Evolutionary conservation across 2,888 invertebrate species (phyloP).

Genomic region (Drosophila subquinaria): DNA sequence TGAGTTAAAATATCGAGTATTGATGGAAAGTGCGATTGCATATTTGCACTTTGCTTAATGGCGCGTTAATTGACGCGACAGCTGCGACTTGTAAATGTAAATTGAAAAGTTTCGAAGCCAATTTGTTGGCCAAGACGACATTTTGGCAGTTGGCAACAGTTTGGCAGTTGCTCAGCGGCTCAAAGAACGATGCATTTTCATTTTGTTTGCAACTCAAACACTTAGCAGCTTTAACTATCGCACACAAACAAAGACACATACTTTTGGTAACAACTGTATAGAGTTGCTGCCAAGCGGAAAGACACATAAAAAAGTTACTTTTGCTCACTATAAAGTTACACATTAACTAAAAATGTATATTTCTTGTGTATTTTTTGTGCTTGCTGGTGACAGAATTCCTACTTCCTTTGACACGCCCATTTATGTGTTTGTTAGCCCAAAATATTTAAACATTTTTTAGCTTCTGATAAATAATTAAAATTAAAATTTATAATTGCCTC

Average conservation of each 20-base stretch:
- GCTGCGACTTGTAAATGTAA: slow-evolving; percentile 44
- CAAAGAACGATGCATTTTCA: slow-evolving; percentile 38
- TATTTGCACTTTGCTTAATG: slow-evolving; percentile 40
- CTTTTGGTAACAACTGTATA: slow-evolving; percentile 17
- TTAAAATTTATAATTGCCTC: too few relatives aligned
- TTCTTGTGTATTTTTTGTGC: not conserved
- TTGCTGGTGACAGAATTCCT: not conserved
- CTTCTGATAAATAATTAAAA: too few relatives aligned
- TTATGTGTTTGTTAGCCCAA: not conserved
- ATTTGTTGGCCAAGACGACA: slow-evolving; percentile 31
- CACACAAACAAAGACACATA: slow-evolving; percentile 2
- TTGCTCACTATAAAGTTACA: slow-evolving; percentile 16
- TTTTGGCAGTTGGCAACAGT: slow-evolving; percentile 34
- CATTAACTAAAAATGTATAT: slow-evolving; percentile 22
- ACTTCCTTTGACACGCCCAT: not conserved
- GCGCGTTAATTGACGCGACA: slow-evolving; percentile 60
- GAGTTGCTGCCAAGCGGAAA: slow-evolving; percentile 19
- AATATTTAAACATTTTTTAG: not conserved
- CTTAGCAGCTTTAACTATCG: slow-evolving; percentile 7
- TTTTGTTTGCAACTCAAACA: slow-evolving; percentile 30
- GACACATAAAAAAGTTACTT: slow-evolving; percentile 27
- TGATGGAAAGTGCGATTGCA: not conserved
- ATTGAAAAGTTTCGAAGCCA: slow-evolving; percentile 41
- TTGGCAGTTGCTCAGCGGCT: slow-evolving; percentile 35
- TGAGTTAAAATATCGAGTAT: not conserved